Percentiles rank a stretch among this genome's conserved stretches.
Evolutionary conservation across 2,888 invertebrate genomes (phyloP).

Genomic region (Matsumyia berberina): DNA sequence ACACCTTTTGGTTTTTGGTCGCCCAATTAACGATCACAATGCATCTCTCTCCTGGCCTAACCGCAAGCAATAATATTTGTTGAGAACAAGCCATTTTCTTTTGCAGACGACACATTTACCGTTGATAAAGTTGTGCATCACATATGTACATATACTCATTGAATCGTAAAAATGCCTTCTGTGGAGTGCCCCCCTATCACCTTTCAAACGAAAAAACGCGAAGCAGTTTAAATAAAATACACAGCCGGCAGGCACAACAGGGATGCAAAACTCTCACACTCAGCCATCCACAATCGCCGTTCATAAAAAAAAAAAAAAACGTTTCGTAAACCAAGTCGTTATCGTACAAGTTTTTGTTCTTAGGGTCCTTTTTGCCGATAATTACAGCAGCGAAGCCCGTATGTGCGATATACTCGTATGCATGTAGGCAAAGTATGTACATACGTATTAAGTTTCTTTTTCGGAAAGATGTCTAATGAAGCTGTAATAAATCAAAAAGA

Average conservation of each 20-base stretch:
- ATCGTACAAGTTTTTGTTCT: constrained; percentile 52
- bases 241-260: too few species aligned
- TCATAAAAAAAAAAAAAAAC: constrained; percentile 41
- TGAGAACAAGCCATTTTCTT: not conserved
- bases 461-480: constrained; percentile 52
- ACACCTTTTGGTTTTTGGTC: constrained; percentile 1
- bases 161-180: constrained; percentile 27
- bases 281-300: too few species aligned
- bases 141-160: constrained; percentile 11
- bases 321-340: constrained; percentile 43
- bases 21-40: constrained; percentile 30
- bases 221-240: constrained; percentile 11
- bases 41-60: too few species aligned
- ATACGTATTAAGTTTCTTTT: constrained; percentile 57
- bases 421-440: constrained; percentile 19
- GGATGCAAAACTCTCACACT: too few species aligned
- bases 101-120: constrained; percentile 12
- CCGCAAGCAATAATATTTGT: not conserved
- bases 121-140: constrained; percentile 4
- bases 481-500: constrained; percentile 66
- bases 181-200: constrained; percentile 12
- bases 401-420: too few species aligned
- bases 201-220: constrained; percentile 9
- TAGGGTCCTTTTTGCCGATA: constrained; percentile 55
- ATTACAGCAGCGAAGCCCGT: constrained; percentile 43